Evolutionary conservation across 2,113 vertebrate species (phyloP).

Genomic region (Phoxinus phoxinus): DNA sequence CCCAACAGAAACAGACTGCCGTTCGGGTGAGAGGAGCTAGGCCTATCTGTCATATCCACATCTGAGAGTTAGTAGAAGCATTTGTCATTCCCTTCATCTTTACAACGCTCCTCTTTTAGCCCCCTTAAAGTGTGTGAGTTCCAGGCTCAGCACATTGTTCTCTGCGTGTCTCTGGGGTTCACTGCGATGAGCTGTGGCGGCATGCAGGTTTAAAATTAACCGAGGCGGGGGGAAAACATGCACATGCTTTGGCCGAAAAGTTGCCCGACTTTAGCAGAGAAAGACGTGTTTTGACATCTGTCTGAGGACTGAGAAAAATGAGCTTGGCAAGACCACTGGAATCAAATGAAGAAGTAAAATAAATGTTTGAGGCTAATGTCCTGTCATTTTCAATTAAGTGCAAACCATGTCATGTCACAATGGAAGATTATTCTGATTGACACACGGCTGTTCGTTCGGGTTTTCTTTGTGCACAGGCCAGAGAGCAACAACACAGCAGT

Average conservation of each 20-base stretch:
- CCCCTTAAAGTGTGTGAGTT: constrained; percentile 3
- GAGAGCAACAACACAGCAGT: not conserved
- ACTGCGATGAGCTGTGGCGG: constrained; percentile 42
- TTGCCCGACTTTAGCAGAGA: constrained; percentile 6
- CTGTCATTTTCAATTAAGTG: constrained; percentile 28
- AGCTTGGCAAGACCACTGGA: constrained; percentile 4
- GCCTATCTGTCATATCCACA: constrained; percentile 12
- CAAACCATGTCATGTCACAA: constrained; percentile 32
- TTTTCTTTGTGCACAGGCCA: constrained; percentile 21
- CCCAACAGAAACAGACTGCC: constrained; percentile 4
- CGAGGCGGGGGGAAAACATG: not conserved
- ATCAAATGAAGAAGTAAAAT: constrained; percentile 37
- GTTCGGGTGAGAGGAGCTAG: not conserved
- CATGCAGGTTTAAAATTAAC: constrained; percentile 35
- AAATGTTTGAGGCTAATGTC: constrained; percentile 31
- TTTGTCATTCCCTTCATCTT: constrained; percentile 17
- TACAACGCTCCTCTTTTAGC: constrained; percentile 1
- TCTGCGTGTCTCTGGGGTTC: constrained; percentile 46
- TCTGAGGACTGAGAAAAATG: constrained; percentile 47
- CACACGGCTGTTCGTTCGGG: not conserved
- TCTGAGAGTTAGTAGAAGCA: constrained; percentile 9
- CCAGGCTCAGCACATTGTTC: constrained; percentile 24
- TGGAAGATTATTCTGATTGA: constrained; percentile 43
- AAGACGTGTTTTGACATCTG: constrained; percentile 53
- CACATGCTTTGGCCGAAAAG: not conserved